Percentiles rank a stretch among this genome's conserved stretches.
These are phyloP conservation scores for Oppia nitens DNA, from an alignment of 1,140 invertebrate genomes.

Conservation along the genomic window DNA sequence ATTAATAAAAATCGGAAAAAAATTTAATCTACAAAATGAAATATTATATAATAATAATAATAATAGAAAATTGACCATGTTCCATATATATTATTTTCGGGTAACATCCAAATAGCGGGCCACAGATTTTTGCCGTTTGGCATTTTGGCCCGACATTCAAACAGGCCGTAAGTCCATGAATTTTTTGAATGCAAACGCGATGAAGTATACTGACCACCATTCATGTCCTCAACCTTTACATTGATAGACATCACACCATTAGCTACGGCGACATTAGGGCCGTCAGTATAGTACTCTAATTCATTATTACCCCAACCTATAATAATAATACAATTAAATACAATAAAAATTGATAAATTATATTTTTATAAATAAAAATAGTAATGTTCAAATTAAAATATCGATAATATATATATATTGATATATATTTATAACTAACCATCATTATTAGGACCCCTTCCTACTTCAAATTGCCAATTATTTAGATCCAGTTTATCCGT, in stretches of 20 bases:
- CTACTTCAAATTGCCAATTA: conserved; percentile 16
- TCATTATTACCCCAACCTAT: conserved; percentile 2
- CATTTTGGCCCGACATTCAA: conserved; percentile 6
- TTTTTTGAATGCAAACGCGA: conserved; percentile 1
- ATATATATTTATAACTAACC: not conserved
- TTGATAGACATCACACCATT: conserved; percentile 9
- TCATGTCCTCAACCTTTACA: not conserved
- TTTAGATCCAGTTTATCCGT: conserved; percentile 5
- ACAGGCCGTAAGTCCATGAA: conserved; percentile 6
- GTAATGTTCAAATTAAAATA: too few species aligned
- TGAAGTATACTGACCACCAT: not conserved
- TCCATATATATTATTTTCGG: not conserved
- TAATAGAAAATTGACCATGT: too few species aligned
- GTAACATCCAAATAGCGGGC: conserved; percentile 10
- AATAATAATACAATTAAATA: not conserved
- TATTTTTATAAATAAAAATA: too few species aligned
- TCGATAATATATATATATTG: too few species aligned
- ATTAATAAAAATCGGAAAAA: too few species aligned
- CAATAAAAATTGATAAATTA: too few species aligned
- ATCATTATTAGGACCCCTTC: conserved; percentile 8
- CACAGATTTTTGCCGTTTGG: conserved; percentile 9
- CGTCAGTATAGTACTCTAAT: conserved; percentile 2
- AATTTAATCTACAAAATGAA: too few species aligned
- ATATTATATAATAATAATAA: too few species aligned
- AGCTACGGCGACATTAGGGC: conserved; percentile 7